Percentiles rank a stretch among this genome's conserved stretches.
These are phyloP conservation scores for Cricetomys ansorgei DNA, from an alignment of 2,113 vertebrate genomes.

Conservation along the genomic window DNA sequence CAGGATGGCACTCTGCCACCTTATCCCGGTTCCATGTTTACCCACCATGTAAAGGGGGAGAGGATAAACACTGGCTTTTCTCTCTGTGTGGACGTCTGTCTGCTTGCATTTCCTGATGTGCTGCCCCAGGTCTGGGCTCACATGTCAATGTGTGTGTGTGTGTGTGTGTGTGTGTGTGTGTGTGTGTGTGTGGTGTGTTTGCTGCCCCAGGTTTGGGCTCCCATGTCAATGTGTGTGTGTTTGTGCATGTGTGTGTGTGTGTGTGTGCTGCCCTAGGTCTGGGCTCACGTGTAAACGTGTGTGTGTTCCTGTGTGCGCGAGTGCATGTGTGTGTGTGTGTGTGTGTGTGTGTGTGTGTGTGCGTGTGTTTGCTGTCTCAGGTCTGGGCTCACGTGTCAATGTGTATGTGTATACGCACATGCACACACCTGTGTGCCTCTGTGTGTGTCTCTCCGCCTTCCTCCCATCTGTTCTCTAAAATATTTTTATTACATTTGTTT, in stretches of 20 bases:
- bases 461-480: background rate
- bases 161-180: background rate
- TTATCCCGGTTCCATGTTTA: background rate
- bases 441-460: background rate
- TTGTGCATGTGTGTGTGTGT: background rate
- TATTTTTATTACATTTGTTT: background rate
- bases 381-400: background rate
- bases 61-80: background rate
- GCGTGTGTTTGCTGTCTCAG: too few relatives aligned
- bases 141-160: background rate
- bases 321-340: background rate
- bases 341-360: background rate
- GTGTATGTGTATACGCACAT: background rate
- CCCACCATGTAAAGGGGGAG: background rate
- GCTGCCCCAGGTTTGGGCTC: too few relatives aligned
- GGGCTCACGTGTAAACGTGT: too few relatives aligned
- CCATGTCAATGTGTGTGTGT: too few relatives aligned
- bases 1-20: accelerated
- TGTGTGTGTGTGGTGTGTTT: background rate
- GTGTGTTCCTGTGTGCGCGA: too few relatives aligned
- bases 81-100: background rate
- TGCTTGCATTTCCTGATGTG: background rate
- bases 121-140: background rate
- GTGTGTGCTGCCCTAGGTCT: too few relatives aligned
- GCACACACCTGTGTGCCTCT: background rate